Evolutionary conservation across 1,140 invertebrate species (phyloP).

Genomic region (Sarcophaga peregrina): DNA sequence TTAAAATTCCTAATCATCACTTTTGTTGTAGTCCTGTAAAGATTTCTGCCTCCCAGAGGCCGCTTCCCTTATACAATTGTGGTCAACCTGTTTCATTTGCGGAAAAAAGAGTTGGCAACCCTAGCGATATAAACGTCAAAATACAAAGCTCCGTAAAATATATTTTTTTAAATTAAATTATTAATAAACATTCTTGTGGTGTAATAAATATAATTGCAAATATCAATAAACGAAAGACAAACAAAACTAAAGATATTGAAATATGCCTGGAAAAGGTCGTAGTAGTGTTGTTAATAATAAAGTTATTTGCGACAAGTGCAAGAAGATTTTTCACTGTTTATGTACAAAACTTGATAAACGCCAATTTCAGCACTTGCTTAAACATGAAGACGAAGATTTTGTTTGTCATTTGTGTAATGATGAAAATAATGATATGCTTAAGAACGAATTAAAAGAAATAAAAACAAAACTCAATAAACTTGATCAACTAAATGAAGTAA

Average conservation of each 20-base stretch:
- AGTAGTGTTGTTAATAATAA: neutral
- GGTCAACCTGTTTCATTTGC: neutral
- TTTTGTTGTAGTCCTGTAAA: neutral
- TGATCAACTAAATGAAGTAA: neutral
- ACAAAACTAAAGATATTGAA: neutral
- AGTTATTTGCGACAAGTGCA: too few relatives aligned
- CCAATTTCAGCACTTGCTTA: neutral
- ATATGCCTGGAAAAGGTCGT: neutral
- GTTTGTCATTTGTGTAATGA: neutral
- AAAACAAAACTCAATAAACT: conserved; percentile 4
- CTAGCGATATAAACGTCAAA: too few relatives aligned
- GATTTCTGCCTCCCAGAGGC: neutral
- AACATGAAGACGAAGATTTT: neutral
- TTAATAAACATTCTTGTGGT: too few relatives aligned
- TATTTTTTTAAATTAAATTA: too few relatives aligned
- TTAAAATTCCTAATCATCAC: conserved; percentile 42
- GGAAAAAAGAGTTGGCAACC: too few relatives aligned
- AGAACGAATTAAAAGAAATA: too few relatives aligned
- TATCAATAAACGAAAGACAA: too few relatives aligned
- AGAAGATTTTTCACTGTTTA: too few relatives aligned
- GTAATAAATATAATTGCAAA: too few relatives aligned
- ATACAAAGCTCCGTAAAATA: too few relatives aligned
- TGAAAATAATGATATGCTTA: neutral
- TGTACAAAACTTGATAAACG: too few relatives aligned
- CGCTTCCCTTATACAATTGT: neutral